A percentile compares a stretch with the other conserved stretches of the same genome.
phyloP scores from a whole-genome alignment of 2,113 vertebrate genomes.

The Atractosteus spatula region DNA sequence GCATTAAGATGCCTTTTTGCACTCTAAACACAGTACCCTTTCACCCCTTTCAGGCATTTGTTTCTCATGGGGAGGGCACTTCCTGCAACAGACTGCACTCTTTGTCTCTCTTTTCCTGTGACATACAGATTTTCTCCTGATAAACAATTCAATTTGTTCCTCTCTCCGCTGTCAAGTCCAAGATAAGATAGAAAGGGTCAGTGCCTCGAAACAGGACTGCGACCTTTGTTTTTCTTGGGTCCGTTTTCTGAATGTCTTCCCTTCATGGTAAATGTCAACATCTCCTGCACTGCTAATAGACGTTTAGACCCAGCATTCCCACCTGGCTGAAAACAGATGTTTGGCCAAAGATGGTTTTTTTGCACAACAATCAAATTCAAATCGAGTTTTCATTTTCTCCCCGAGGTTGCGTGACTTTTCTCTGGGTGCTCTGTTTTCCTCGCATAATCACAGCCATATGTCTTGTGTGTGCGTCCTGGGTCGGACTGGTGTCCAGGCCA shows the following conservation, averaged over 20 bases:
- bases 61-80: no score
- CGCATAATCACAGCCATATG: not conserved
- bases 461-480: not conserved
- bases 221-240: conserved; percentile 44
- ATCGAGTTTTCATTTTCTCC: not conserved
- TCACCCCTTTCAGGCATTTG: no score
- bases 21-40: no score
- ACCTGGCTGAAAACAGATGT: conserved; percentile 24
- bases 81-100: not conserved
- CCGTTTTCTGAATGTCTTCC: conserved; percentile 43
- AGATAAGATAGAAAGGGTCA: conserved; percentile 32
- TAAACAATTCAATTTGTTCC: no score
- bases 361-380: not conserved
- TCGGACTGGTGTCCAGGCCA: no score
- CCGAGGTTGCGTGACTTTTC: no score
- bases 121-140: not conserved
- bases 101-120: not conserved
- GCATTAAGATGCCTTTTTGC: no score
- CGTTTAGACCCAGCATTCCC: conserved; percentile 30
- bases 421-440: no score
- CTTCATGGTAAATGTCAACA: conserved; percentile 48
- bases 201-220: conserved; percentile 48
- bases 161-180: not conserved
- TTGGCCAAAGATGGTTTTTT: not conserved
- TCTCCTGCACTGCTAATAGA: conserved; percentile 27